Base-by-base conservation (phyloP, 2,113 vertebrate genomes). In the Oryzias curvinotus region DNA sequence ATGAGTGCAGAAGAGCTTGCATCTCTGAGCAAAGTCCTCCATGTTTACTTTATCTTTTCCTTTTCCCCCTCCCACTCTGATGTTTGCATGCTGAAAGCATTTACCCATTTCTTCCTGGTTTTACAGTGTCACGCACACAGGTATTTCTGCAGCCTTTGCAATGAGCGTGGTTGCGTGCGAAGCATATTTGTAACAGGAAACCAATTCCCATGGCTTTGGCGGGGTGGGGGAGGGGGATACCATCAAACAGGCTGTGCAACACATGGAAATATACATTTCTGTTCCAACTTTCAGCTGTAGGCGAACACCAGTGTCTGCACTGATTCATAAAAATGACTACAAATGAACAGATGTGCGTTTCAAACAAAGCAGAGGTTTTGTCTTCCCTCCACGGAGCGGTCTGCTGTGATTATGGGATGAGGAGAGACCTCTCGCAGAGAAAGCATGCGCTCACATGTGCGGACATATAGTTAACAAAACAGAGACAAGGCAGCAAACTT, bases 131-230 rank as follows among this genome's bases (percentile, higher is more conserved):
- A 64, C 66, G 48, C 73, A 53, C 44, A 47, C 16, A 30, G 26
- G 48, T 62, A 23, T 25, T 58, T 28, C 19, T 41, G 30, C 41
- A 60, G 17, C n/a, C 52, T 47, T 18, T 71, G 58, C 19, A 7
- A 47, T 18, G 4, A 69, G 18, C 36, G 19, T 0, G 5, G 36
- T 88, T 1, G 63, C 73, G 83, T 90, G 86, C 64, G 26, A 85
- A 88, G 78, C 49, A 10, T 12, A 19, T 52, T 12, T 28, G 77
- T 69, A 77, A 81, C 46, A 44, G 15, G 68, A 82, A 50, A 85
- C 73, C 72, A 48, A 68, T 67, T 51, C 59, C 80, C 62, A 28
- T 44, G 55, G 56, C 53, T 46, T 52, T 52, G 14, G 50, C 65
- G 12, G 36, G 5, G 45, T 7, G 45, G 17, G 45, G 41, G 43